phyloP scores from a whole-genome alignment of 2,797 vertebrate genomes.

The Gadopsis bispinosus region DNA sequence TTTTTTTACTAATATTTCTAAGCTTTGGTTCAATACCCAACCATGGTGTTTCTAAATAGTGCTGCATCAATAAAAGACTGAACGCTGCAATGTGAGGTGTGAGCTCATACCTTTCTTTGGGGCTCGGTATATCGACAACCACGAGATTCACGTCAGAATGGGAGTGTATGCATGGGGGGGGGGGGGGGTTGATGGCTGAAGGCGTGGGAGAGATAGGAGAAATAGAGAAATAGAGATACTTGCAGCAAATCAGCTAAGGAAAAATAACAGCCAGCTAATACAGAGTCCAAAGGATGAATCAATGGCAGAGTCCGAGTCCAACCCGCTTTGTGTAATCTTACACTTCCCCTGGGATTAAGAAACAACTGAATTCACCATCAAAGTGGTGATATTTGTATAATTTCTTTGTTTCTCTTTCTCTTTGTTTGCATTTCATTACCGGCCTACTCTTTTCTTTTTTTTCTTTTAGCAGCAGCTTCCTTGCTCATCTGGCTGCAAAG shows the following conservation, averaged over 20 bases:
- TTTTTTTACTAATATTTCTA: not conserved
- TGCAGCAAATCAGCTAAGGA: not conserved
- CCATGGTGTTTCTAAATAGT: constrained; percentile 8
- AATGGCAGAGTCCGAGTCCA: constrained; percentile 33
- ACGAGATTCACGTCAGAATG: constrained; percentile 39
- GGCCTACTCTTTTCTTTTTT: not conserved
- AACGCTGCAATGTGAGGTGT: constrained; percentile 47
- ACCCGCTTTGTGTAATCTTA: constrained; percentile 47
- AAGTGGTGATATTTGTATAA: constrained; percentile 39
- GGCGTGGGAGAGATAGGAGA: constrained; percentile 24
- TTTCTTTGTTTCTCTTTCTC: constrained; percentile 29
- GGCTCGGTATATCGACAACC: constrained; percentile 38
- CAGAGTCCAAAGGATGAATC: constrained; percentile 69
- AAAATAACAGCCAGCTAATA: constrained; percentile 54
- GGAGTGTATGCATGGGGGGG: no score
- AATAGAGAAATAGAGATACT: constrained; percentile 12
- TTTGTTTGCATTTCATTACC: constrained; percentile 42
- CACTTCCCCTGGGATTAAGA: constrained; percentile 40
- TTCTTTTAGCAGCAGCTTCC: constrained; percentile 25
- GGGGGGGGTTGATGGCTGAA: constrained; percentile 12
- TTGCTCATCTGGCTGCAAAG: constrained; percentile 33
- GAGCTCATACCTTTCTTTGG: constrained; percentile 63
- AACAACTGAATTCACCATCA: constrained; percentile 30
- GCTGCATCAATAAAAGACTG: constrained; percentile 28
- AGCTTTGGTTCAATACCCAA: not conserved